Conservation (phyloP, 2,797 vertebrate genomes). For the Tadarida brasiliensis region DNA sequence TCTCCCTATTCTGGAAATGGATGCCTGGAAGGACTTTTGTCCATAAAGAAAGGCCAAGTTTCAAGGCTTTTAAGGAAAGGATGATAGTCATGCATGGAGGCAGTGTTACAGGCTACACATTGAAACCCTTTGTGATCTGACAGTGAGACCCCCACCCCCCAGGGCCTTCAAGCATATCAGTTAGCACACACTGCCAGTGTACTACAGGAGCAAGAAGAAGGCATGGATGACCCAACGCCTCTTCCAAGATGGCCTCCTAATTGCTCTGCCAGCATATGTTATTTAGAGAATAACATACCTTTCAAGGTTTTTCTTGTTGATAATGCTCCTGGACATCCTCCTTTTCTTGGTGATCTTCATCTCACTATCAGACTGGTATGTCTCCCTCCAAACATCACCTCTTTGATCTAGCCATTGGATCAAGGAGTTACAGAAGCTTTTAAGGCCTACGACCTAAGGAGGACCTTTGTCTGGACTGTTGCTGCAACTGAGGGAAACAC, state of each 20-base stretch:
- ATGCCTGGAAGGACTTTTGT: not conserved
- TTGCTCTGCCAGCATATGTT: not conserved
- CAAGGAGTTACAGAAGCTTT: not conserved
- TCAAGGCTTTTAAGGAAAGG: not conserved
- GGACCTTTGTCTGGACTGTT: not conserved
- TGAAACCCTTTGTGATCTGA: not conserved
- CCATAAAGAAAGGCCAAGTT: not conserved
- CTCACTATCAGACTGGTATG: not conserved
- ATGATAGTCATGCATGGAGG: not conserved
- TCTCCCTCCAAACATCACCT: not conserved
- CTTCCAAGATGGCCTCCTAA: not conserved
- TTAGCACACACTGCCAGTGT: not conserved
- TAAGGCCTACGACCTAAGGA: not conserved
- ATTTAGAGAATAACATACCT: not conserved
- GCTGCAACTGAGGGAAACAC: not conserved
- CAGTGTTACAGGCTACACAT: not conserved
- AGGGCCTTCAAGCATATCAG: not conserved
- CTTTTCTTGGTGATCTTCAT: not conserved
- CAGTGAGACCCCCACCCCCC: not conserved
- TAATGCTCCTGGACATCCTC: not conserved
- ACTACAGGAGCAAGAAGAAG: not conserved
- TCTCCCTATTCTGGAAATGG: not conserved
- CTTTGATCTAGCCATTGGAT: not conserved
- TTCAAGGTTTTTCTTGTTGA: not conserved
- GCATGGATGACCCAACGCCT: not conserved